Conservation (phyloP, 2,113 vertebrate species). For the Ptilonorhynchus violaceus region DNA sequence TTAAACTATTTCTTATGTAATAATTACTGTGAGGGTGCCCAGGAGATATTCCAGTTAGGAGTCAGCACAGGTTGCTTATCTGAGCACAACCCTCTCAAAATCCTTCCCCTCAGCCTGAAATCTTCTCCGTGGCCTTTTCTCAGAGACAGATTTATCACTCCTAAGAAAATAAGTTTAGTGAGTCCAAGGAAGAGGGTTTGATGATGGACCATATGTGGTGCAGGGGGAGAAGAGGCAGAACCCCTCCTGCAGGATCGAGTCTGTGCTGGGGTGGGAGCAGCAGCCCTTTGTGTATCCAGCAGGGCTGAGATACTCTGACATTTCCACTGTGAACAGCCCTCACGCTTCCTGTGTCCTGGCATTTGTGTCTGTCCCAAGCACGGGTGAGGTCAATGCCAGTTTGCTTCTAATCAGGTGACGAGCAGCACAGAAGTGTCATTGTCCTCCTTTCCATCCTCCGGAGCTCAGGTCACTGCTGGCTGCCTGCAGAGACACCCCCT, state of each 20-base stretch:
- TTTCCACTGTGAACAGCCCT: background rate
- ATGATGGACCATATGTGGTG: accelerated
- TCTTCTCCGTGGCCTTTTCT: background rate
- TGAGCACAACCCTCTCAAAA: background rate
- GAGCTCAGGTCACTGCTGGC: background rate
- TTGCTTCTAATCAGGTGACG: background rate
- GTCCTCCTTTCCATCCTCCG: background rate
- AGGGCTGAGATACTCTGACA: background rate
- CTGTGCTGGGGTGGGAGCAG: background rate
- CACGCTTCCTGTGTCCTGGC: background rate
- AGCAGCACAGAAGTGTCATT: background rate
- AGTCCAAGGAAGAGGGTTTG: background rate
- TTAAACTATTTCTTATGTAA: background rate
- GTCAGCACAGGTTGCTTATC: background rate
- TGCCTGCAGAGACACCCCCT: background rate
- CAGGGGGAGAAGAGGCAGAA: background rate
- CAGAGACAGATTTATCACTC: background rate
- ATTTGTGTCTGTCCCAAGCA: background rate
- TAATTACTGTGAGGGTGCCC: background rate
- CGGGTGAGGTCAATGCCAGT: background rate
- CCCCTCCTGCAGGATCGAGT: background rate
- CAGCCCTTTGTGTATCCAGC: background rate
- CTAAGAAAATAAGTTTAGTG: background rate
- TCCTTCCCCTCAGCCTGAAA: background rate
- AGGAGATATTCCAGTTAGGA: background rate